phyloP scores from a whole-genome alignment of 2,113 vertebrate species.

The Boleophthalmus pectinirostris region DNA sequence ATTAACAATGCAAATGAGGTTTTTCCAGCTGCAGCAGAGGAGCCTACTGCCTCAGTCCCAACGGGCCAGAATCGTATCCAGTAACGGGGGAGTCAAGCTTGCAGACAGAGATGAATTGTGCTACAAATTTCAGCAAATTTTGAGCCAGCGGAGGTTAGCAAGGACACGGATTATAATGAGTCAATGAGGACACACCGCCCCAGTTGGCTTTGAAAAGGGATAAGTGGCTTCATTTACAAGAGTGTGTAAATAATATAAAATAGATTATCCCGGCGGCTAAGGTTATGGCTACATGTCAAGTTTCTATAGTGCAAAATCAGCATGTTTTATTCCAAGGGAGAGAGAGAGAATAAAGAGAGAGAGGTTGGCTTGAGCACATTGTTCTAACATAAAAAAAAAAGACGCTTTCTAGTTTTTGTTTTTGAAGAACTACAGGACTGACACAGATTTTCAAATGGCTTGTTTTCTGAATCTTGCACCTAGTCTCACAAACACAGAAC shows the following conservation, averaged over 20 bases:
- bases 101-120: slow-evolving; percentile 63
- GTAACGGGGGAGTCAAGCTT: slow-evolving; percentile 54
- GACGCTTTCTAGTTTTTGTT: too few relatives aligned
- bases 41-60: slow-evolving; percentile 43
- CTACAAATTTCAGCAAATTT: slow-evolving; percentile 62
- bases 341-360: background rate
- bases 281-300: slow-evolving; percentile 20
- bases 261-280: background rate
- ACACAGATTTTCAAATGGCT: background rate
- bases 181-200: slow-evolving; percentile 55
- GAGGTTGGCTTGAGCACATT: background rate
- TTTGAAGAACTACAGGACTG: background rate
- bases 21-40: slow-evolving; percentile 50
- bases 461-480: background rate
- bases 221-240: slow-evolving; percentile 61
- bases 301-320: slow-evolving; percentile 7
- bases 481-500: background rate
- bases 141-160: slow-evolving; percentile 30
- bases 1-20: slow-evolving; percentile 65
- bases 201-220: slow-evolving; percentile 53
- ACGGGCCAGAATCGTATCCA: slow-evolving; percentile 51
- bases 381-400: background rate
- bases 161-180: slow-evolving; percentile 53
- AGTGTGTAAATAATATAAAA: slow-evolving; percentile 27
- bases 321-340: slow-evolving; percentile 13